These are phyloP conservation scores for Pipistrellus kuhlii DNA, from an alignment of 2,797 vertebrate genomes.

Conservation along the genomic window DNA sequence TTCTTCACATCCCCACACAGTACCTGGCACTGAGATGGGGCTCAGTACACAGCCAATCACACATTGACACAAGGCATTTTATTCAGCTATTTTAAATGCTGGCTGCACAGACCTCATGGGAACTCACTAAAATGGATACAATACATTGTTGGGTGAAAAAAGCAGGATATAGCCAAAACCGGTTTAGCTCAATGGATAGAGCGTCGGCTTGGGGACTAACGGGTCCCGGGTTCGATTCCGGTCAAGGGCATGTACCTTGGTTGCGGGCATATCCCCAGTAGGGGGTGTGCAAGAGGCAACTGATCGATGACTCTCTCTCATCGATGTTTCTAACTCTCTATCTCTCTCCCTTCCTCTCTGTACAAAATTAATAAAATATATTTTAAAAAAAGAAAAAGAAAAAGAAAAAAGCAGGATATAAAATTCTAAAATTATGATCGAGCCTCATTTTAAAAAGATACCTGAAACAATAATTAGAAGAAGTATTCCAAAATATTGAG, in stretches of 20 bases:
- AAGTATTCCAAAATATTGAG: background rate
- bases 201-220: too few species aligned
- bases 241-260: too few species aligned
- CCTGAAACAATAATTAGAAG: constrained; percentile 13
- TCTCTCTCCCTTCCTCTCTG: too few species aligned
- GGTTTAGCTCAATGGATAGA: too few species aligned
- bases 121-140: constrained; percentile 32
- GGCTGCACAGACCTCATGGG: background rate
- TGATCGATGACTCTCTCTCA: too few species aligned
- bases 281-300: too few species aligned
- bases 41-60: background rate
- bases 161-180: too few species aligned
- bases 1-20: background rate
- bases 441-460: background rate
- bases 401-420: constrained; percentile 8
- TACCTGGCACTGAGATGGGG: background rate
- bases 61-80: background rate
- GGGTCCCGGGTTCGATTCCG: too few species aligned
- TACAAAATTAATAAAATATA: too few species aligned
- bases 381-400: too few species aligned
- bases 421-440: background rate
- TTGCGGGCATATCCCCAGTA: too few species aligned
- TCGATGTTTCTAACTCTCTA: too few species aligned
- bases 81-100: background rate
- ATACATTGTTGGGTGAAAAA: background rate